Conservation (phyloP, 2,797 vertebrate genomes). For the Sebastolobus alascanus region DNA sequence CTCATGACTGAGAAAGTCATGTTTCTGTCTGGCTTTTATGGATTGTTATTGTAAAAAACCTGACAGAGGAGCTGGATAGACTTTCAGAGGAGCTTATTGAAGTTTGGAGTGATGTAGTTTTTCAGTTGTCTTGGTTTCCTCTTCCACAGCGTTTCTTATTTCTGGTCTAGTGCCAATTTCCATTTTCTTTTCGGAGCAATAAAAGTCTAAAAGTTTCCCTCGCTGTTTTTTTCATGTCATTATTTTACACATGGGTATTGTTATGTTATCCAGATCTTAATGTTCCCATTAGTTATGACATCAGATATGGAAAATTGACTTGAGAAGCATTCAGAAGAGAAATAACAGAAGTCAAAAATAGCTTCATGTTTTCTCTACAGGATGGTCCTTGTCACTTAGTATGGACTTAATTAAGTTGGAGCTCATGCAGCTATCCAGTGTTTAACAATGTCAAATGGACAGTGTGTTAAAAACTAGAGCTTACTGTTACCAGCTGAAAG, state of each 20-base stretch:
- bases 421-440: conserved; percentile 22
- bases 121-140: conserved; percentile 74
- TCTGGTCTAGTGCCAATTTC: conserved; percentile 77
- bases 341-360: conserved; percentile 68
- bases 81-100: conserved; percentile 68
- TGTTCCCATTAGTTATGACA: conserved; percentile 80
- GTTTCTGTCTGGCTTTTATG: conserved; percentile 73
- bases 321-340: conserved; percentile 61
- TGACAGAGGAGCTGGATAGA: conserved; percentile 62
- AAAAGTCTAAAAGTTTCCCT: conserved; percentile 79
- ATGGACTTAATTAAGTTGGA: conserved; percentile 56
- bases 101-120: conserved; percentile 68
- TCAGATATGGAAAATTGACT: conserved; percentile 75
- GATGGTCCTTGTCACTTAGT: conserved; percentile 52
- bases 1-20: conserved; percentile 74
- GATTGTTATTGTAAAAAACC: conserved; percentile 74
- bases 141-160: conserved; percentile 67
- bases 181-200: conserved; percentile 78
- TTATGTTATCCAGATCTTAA: conserved; percentile 76
- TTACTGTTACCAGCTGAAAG: conserved; percentile 38
- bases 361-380: conserved; percentile 49
- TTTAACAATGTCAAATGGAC: conserved; percentile 43
- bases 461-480: conserved; percentile 29
- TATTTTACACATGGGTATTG: conserved; percentile 80
- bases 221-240: conserved; percentile 71